Evolutionary conservation across 2,113 vertebrate species (phyloP).

Genomic region (Colistium nudipinnis): DNA sequence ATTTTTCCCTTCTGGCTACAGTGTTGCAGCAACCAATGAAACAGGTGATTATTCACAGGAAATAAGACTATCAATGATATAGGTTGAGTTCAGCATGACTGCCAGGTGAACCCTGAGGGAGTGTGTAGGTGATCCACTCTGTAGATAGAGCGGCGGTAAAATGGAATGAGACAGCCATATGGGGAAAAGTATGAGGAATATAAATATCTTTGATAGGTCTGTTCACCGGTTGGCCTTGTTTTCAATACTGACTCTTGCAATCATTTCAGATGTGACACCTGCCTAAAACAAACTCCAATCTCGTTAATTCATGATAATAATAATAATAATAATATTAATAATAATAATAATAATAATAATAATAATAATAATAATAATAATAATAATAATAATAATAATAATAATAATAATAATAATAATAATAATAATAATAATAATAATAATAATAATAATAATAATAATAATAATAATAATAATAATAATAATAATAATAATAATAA

Average conservation of each 20-base stretch:
- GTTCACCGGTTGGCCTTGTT: conserved; percentile 38
- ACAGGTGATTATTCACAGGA: conserved; percentile 3
- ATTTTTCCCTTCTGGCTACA: conserved; percentile 16
- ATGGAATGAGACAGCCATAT: conserved; percentile 22
- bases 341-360: background rate
- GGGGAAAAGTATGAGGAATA: background rate
- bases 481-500: no score
- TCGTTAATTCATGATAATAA: no score
- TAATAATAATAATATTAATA: no score
- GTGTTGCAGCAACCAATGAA: conserved; percentile 14
- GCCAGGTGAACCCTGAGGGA: conserved; percentile 35
- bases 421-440: no score
- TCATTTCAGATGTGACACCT: conserved; percentile 52
- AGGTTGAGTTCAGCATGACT: conserved; percentile 37
- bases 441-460: no score
- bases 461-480: no score
- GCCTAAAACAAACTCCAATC: background rate
- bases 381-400: no score
- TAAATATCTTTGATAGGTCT: background rate
- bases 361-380: conserved; percentile 5
- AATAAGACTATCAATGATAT: conserved; percentile 9
- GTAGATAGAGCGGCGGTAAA: background rate
- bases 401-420: no score
- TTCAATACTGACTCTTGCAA: conserved; percentile 28
- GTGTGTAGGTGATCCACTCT: conserved; percentile 5